Evolutionary conservation across 1,140 invertebrate genomes (phyloP).

Genomic region (Drosophila lini): DNA sequence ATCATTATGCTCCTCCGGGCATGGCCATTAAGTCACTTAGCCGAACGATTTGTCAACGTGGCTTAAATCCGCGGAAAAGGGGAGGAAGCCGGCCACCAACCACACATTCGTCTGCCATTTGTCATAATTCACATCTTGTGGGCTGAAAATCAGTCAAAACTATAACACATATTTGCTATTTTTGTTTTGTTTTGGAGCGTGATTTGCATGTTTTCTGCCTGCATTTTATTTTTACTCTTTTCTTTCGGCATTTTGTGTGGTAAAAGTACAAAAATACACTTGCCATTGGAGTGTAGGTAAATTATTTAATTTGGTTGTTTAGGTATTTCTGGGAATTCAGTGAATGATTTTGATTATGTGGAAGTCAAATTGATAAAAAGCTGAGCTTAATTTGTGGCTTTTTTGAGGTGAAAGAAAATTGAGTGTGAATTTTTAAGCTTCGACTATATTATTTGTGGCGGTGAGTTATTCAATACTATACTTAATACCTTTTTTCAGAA

Average conservation of each 20-base stretch:
- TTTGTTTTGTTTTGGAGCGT: conserved; percentile 26
- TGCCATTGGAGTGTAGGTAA: conserved; percentile 22
- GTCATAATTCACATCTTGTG: conserved; percentile 69
- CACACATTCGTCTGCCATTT: conserved; percentile 57
- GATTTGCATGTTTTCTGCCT: conserved; percentile 53
- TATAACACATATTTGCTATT: conserved; percentile 55
- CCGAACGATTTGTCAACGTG: conserved; percentile 67
- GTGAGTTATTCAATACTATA: not conserved
- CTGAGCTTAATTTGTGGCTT: conserved; percentile 6
- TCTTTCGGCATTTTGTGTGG: conserved; percentile 12
- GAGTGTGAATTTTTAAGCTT: not conserved
- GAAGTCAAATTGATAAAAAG: conserved; percentile 5
- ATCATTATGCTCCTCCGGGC: conserved; percentile 37
- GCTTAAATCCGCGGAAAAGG: conserved; percentile 5
- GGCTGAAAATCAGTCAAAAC: conserved; percentile 68
- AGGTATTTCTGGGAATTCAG: conserved; percentile 29
- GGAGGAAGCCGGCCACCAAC: not conserved
- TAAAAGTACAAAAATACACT: conserved; percentile 55
- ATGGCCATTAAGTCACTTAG: conserved; percentile 65
- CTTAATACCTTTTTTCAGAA: not conserved
- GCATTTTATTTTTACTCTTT: conserved; percentile 3
- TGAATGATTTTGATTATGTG: conserved; percentile 27
- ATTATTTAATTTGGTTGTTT: conserved; percentile 25
- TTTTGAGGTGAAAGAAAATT: conserved; percentile 4
- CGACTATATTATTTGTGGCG: not conserved